Evolutionary conservation across 2,113 vertebrate genomes (phyloP).

Genomic region (Galemys pyrenaicus): DNA sequence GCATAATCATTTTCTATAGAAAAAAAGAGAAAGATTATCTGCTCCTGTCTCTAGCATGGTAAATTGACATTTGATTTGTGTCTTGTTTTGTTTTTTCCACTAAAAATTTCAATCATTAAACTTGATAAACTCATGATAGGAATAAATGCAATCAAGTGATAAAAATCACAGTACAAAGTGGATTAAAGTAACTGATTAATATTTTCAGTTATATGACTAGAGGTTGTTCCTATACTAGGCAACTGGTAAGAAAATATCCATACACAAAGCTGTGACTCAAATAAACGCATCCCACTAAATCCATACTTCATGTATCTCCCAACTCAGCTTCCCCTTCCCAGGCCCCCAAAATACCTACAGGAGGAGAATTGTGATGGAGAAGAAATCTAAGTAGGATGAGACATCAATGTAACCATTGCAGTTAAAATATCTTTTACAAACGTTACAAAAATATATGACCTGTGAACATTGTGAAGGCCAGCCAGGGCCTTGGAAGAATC

Average conservation of each 20-base stretch:
- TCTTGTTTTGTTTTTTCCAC: neutral
- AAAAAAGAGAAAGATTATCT: neutral
- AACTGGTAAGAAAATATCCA: neutral
- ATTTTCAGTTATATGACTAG: neutral
- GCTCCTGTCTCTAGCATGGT: neutral
- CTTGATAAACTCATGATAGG: neutral
- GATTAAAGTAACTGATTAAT: neutral
- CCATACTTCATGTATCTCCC: no score
- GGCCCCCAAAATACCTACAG: neutral
- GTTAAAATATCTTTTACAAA: slow-evolving; percentile 30
- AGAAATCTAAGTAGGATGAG: neutral
- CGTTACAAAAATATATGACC: neutral
- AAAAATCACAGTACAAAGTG: neutral
- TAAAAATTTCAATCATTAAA: neutral
- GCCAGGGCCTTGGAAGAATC: neutral
- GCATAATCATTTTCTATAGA: neutral
- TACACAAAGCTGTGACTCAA: neutral
- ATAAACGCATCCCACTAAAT: neutral
- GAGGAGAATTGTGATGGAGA: neutral
- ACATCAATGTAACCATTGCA: neutral
- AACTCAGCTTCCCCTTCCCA: neutral
- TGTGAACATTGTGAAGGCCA: neutral
- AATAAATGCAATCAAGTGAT: slow-evolving; percentile 27
- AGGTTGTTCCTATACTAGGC: neutral
- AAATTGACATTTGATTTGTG: neutral